Evolutionary conservation across 2,888 invertebrate species (phyloP).

Genomic region (Scotopteryx bipunctaria): DNA sequence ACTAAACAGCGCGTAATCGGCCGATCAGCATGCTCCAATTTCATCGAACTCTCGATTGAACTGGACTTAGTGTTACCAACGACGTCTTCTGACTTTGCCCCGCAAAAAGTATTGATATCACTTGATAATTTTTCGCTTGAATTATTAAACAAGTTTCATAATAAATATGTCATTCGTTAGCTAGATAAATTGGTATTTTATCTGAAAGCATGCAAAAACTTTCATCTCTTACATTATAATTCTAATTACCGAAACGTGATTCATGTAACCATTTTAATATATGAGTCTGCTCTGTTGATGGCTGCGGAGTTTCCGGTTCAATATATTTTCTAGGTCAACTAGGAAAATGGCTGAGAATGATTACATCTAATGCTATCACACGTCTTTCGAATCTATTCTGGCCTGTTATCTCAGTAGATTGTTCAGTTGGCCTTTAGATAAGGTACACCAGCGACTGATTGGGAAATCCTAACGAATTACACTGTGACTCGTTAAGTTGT

Average conservation of each 20-base stretch:
- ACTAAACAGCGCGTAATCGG: neutral
- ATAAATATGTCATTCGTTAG: neutral
- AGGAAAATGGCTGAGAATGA: no score
- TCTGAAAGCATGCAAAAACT: slow-evolving; percentile 6
- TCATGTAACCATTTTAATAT: neutral
- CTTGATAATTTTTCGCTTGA: neutral
- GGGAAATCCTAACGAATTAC: no score
- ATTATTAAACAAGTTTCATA: neutral
- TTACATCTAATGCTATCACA: no score
- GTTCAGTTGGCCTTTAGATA: no score
- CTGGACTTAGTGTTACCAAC: neutral
- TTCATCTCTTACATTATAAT: slow-evolving; percentile 4
- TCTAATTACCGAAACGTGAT: neutral
- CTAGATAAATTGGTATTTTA: neutral
- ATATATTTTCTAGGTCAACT: neutral
- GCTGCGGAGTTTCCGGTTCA: neutral
- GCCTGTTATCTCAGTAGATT: no score
- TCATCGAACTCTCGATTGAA: neutral
- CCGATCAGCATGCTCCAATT: slow-evolving; percentile 5
- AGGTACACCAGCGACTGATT: no score
- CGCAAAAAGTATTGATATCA: no score
- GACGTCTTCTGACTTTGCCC: no score
- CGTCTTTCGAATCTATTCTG: no score
- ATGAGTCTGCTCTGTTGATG: neutral
- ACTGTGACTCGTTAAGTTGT: no score